phyloP scores from a whole-genome alignment of 2,113 vertebrate genomes.

The Amphiprion percula region DNA sequence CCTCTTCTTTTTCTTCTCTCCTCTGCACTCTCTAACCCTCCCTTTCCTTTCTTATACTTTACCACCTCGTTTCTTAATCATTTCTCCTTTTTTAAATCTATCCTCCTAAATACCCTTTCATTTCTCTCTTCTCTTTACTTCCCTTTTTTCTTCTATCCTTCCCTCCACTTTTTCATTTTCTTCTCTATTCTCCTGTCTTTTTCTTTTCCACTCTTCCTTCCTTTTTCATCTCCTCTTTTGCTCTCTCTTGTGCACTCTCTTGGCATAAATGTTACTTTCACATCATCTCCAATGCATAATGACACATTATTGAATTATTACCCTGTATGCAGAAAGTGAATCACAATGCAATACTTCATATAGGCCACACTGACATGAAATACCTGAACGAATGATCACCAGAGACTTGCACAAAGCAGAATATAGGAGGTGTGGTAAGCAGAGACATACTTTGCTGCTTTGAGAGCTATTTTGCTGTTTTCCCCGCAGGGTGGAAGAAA shows the following conservation, averaged over 20 bases:
- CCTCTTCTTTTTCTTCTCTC: not conserved
- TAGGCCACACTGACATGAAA: no score
- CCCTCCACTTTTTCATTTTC: not conserved
- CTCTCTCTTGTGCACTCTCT: not conserved
- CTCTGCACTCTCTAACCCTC: not conserved
- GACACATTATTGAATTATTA: not conserved
- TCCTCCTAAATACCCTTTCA: no score
- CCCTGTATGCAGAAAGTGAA: no score
- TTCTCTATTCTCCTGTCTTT: not conserved
- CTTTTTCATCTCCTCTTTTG: not conserved
- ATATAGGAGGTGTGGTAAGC: no score
- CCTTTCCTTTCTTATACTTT: not conserved
- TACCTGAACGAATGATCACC: no score
- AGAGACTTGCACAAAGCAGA: no score
- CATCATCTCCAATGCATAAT: not conserved
- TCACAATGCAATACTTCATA: no score
- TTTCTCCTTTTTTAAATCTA: no score
- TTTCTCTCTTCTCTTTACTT: not conserved
- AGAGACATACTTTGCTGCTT: no score
- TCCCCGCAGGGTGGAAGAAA: no score
- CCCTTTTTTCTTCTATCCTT: not conserved
- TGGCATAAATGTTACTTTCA: not conserved
- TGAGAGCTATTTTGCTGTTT: no score
- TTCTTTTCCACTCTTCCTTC: not conserved
- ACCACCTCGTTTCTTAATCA: no score